Evolutionary conservation across 2,888 invertebrate species (phyloP).

Genomic region (Hydropsyche betteni): DNA sequence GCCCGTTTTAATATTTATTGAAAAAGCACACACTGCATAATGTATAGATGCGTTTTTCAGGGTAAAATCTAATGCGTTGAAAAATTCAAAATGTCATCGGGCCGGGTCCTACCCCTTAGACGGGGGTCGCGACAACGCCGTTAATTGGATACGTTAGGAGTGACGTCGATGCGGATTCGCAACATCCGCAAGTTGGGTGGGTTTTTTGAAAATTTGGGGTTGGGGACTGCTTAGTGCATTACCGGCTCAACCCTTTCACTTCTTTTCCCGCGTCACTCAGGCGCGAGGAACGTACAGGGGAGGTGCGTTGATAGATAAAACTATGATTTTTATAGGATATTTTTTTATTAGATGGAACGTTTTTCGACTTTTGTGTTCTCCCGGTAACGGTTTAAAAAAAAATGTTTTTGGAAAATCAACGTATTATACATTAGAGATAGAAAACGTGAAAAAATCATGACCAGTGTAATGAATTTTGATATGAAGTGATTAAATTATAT

Average conservation of each 20-base stretch:
- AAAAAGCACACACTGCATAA: slow-evolving; percentile 17
- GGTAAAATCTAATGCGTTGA: slow-evolving; percentile 2
- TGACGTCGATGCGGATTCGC: slow-evolving; percentile 30
- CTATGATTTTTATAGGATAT: no score
- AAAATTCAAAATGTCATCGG: slow-evolving; percentile 42
- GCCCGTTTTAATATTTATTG: background rate
- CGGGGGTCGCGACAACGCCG: slow-evolving; percentile 17
- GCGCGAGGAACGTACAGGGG: slow-evolving; percentile 4
- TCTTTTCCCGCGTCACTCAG: slow-evolving; percentile 42
- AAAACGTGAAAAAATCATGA: no score
- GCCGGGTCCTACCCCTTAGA: slow-evolving; percentile 28
- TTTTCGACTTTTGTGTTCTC: no score
- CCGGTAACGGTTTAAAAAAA: no score
- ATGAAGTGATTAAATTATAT: no score
- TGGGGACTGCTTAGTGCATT: slow-evolving; percentile 32
- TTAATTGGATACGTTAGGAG: slow-evolving; percentile 40
- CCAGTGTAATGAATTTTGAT: no score
- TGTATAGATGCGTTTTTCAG: slow-evolving; percentile 30
- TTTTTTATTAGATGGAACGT: no score
- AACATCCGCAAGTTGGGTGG: background rate
- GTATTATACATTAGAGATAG: no score
- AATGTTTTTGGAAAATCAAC: no score
- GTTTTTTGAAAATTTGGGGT: background rate
- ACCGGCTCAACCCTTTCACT: slow-evolving; percentile 30
- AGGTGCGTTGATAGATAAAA: background rate